Conservation (phyloP, 2,113 vertebrate genomes). For the Mesocricetus auratus region DNA sequence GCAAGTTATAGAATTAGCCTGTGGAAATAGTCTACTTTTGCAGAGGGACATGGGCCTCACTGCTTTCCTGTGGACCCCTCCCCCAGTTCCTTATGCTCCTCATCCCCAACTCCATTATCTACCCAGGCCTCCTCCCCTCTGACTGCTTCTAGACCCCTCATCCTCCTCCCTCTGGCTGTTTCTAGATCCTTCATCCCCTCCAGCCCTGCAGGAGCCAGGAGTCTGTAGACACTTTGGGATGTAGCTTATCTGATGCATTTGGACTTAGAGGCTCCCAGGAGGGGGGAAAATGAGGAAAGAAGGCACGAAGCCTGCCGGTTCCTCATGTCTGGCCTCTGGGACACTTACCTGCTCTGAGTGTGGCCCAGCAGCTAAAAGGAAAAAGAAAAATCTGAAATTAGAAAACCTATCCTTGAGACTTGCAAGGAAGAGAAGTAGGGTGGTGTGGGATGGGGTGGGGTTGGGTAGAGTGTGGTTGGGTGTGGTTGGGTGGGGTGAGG, state of each 20-base stretch:
- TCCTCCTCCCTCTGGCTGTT: background rate
- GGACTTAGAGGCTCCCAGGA: background rate
- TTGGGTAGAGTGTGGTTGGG: no score
- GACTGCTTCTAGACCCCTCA: background rate
- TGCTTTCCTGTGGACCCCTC: background rate
- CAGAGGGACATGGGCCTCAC: rapidly evolving
- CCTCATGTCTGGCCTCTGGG: background rate
- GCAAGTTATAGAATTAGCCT: background rate
- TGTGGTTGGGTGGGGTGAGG: no score
- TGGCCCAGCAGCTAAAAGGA: slow-evolving; percentile 61
- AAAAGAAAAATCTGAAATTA: slow-evolving; percentile 39
- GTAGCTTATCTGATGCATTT: background rate
- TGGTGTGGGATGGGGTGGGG: no score
- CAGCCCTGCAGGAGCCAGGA: background rate
- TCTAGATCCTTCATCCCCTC: background rate
- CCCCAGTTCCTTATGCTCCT: background rate
- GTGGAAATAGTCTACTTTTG: background rate
- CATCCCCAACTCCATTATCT: background rate
- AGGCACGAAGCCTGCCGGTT: background rate
- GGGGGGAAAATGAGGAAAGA: background rate
- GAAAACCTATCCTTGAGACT: background rate
- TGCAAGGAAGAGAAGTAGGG: background rate
- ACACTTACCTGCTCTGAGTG: slow-evolving; percentile 66
- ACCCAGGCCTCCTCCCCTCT: background rate
- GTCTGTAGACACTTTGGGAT: no score